Evolutionary conservation across 2,888 invertebrate species (phyloP).

Genomic region (Liopterus haemorrhoidalis): DNA sequence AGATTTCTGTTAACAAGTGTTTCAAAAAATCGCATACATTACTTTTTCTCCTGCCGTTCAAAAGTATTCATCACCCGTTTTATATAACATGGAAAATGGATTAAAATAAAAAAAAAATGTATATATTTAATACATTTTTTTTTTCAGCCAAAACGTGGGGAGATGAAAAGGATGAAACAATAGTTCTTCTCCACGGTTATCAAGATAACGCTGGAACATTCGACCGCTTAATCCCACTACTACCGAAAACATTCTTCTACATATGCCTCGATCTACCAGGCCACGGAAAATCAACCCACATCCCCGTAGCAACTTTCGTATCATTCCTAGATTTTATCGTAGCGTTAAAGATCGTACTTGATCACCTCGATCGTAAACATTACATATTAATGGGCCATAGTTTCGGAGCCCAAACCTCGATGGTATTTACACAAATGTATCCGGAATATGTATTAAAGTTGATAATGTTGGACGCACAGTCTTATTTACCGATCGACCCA

Average conservation of each 20-base stretch:
- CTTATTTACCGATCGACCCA: slow-evolving; percentile 30
- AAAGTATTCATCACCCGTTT: no score
- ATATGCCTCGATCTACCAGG: slow-evolving; percentile 50
- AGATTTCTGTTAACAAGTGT: no score
- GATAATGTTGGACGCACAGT: slow-evolving; percentile 40
- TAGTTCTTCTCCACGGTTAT: slow-evolving; percentile 51
- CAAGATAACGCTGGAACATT: slow-evolving; percentile 52
- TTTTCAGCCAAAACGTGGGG: slow-evolving; percentile 54
- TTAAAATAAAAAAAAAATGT: no score
- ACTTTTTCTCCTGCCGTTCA: no score
- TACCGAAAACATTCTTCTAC: slow-evolving; percentile 43
- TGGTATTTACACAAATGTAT: slow-evolving; percentile 36
- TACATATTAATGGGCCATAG: slow-evolving; percentile 38
- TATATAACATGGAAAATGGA: no score
- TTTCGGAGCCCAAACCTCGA: slow-evolving; percentile 46
- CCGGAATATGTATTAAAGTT: slow-evolving; percentile 40
- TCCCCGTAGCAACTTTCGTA: slow-evolving; percentile 35
- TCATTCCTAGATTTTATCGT: slow-evolving; percentile 41
- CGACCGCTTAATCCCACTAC: slow-evolving; percentile 46
- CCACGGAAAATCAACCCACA: slow-evolving; percentile 48
- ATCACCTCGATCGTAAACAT: slow-evolving; percentile 23
- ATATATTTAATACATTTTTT: no score
- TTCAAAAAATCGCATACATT: no score
- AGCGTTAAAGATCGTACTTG: slow-evolving; percentile 16
- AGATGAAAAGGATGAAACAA: slow-evolving; percentile 46